Evolutionary conservation across 1,140 invertebrate species (phyloP).

Genomic region (Wiebesia pumilae): DNA sequence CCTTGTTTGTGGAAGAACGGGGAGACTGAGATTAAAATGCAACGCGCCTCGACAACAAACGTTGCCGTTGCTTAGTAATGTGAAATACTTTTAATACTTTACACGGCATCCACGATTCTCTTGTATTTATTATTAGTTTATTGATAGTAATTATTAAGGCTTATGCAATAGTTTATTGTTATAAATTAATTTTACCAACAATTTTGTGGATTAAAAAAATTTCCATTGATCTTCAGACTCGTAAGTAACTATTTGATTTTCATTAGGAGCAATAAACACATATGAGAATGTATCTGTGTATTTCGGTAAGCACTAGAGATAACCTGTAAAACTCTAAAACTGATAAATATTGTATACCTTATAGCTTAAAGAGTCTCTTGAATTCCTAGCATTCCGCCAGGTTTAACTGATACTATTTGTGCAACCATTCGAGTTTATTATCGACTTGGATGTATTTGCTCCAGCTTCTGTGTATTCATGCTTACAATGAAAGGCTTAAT

Average conservation of each 20-base stretch:
- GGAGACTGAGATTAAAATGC: background rate
- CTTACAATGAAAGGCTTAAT: slow-evolving; percentile 67
- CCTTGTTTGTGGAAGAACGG: too few relatives aligned
- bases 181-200: too few relatives aligned
- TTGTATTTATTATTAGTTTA: too few relatives aligned
- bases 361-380: background rate
- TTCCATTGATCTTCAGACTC: too few relatives aligned
- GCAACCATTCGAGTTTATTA: slow-evolving; percentile 44
- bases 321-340: slow-evolving; percentile 1
- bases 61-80: background rate
- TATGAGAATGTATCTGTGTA: background rate
- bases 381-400: slow-evolving; percentile 1
- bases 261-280: background rate
- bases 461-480: slow-evolving; percentile 1
- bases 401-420: slow-evolving; percentile 43
- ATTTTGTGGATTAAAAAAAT: too few relatives aligned
- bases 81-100: too few relatives aligned
- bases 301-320: background rate
- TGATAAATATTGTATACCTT: slow-evolving; percentile 21
- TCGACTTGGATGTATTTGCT: slow-evolving; percentile 47
- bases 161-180: too few relatives aligned
- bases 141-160: too few relatives aligned
- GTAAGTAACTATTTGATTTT: slow-evolving; percentile 3
- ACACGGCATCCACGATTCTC: too few relatives aligned
- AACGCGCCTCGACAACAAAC: background rate